Base-by-base conservation (phyloP, 2,888 invertebrate species). In the Steinernema scapterisci region DNA sequence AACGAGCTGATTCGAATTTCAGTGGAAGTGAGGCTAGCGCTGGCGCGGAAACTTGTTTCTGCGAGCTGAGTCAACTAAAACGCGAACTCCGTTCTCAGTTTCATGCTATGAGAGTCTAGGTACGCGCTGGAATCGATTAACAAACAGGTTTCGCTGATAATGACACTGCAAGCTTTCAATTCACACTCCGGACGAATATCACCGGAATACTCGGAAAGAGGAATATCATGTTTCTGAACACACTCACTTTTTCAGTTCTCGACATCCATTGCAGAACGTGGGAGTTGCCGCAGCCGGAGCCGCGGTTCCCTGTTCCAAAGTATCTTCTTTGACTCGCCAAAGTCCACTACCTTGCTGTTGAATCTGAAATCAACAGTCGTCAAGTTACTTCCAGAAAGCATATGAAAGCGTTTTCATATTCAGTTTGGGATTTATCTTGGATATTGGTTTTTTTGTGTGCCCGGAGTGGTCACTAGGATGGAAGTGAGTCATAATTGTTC, bases 171-270 rank as follows among this genome's bases (percentile, higher is more conserved):
- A 9, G n/a, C n/a, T n/a, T n/a, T n/a, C n/a, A n/a, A n/a, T n/a
- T n/a, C n/a, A n/a, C n/a, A n/a, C n/a, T n/a, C n/a, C n/a, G n/a
- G n/a, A n/a, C n/a, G n/a, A n/a, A n/a, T n/a, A n/a, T n/a, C n/a
- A n/a, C n/a, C n/a, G n/a, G n/a, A n/a, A n/a, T n/a, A n/a, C n/a
- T n/a, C n/a, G n/a, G n/a, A 5, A 21, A 21, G 21, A 21, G 6
- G 25, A 54, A n/a, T n/a, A n/a, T n/a, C n/a, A n/a, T n/a, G n/a
- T n/a, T n/a, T n/a, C n/a, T 21, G 6, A 21, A 48, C 2, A 48
- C 52, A 70, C 73, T 74, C 46, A 74, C 76, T 75, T 63, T 63
- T 54, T 76, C n/a, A 76, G 52, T 70, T 75, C 76, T 44, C 70
- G 73, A 70, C 76, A 76, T 48, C 73, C 73, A 31, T 38, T 51